Conservation (phyloP, 2,113 vertebrate genomes). For the Mobula birostris region DNA sequence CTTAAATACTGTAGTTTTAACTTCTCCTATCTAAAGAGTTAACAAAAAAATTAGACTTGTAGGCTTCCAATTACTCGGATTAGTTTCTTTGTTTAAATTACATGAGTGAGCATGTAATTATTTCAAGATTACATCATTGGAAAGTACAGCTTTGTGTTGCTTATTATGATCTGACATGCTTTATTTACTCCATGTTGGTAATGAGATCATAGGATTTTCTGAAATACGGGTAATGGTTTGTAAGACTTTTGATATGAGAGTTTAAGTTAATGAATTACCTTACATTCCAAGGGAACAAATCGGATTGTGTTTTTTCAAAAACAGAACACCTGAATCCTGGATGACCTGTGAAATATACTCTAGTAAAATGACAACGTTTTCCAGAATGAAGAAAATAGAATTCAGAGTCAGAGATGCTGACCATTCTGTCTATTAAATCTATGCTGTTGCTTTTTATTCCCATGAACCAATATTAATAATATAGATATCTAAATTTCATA, state of each 20-base stretch:
- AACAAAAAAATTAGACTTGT: not conserved
- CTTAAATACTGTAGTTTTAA: not conserved
- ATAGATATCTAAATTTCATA: not conserved
- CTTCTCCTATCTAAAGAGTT: not conserved
- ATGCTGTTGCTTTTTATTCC: not conserved
- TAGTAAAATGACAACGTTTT: not conserved
- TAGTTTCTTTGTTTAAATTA: conserved; percentile 25
- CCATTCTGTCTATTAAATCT: not conserved
- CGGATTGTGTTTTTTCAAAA: not conserved
- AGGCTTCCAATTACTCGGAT: not conserved
- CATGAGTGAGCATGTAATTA: not conserved
- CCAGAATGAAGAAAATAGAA: not conserved
- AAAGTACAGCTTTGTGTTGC: conserved; percentile 27
- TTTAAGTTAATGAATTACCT: conserved; percentile 9
- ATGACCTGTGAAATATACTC: not conserved
- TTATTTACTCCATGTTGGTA: conserved; percentile 35
- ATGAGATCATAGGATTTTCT: conserved; percentile 12
- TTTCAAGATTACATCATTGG: conserved; percentile 34
- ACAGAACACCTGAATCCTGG: not conserved
- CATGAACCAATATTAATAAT: not conserved
- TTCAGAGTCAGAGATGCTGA: not conserved
- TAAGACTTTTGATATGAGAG: not conserved
- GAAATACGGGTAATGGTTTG: not conserved
- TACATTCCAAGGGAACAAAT: not conserved
- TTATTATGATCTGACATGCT: conserved; percentile 13